Conservation (phyloP, 2,113 vertebrate genomes). For the Vimba vimba region DNA sequence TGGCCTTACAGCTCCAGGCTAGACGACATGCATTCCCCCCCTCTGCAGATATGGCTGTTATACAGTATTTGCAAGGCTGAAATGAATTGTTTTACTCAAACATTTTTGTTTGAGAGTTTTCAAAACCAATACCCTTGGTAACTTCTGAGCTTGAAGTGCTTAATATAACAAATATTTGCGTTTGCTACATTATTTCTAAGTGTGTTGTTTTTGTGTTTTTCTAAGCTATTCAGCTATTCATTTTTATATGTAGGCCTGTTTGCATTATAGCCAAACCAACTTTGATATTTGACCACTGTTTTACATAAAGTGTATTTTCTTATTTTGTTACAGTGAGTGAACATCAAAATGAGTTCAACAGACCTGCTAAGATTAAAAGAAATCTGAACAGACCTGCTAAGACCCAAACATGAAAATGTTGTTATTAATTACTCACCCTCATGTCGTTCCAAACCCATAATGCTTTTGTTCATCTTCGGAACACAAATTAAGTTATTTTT, state of each 20-base stretch:
- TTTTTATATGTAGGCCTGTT: too few relatives aligned
- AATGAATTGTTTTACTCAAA: neutral
- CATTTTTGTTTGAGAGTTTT: neutral
- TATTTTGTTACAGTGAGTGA: neutral
- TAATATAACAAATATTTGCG: neutral
- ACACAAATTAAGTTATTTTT: too few relatives aligned
- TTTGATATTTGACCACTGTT: neutral
- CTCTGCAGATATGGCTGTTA: neutral
- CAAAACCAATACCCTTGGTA: neutral
- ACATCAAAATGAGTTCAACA: neutral
- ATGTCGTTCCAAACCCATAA: too few relatives aligned
- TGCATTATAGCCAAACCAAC: too few relatives aligned
- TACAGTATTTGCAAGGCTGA: neutral
- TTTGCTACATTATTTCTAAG: too few relatives aligned
- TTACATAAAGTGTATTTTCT: neutral
- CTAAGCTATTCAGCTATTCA: too few relatives aligned
- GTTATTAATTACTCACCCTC: too few relatives aligned
- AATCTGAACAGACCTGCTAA: constrained; percentile 19
- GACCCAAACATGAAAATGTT: too few relatives aligned
- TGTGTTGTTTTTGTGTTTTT: too few relatives aligned
- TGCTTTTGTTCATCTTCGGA: too few relatives aligned
- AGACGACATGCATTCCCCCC: constrained; percentile 19
- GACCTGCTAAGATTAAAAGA: constrained; percentile 50
- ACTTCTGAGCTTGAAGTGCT: neutral
- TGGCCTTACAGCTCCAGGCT: constrained; percentile 64